These are phyloP conservation scores for Chrysopilus asiliformis DNA, from an alignment of 2,888 invertebrate genomes.

Conservation along the genomic window DNA sequence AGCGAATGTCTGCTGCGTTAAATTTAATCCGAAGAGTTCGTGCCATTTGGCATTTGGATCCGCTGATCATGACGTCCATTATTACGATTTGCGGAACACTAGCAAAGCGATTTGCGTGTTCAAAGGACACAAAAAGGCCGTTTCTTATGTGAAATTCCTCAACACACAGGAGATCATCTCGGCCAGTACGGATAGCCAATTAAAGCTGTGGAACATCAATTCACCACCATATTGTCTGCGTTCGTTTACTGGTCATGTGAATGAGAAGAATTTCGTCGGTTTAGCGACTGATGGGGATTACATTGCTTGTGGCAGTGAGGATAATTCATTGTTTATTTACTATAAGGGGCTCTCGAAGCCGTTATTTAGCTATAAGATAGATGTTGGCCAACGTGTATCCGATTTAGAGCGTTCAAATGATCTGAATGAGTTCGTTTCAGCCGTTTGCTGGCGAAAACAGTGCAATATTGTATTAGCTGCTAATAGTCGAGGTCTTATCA, in stretches of 20 bases:
- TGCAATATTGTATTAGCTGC: constrained; percentile 81
- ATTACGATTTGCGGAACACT: constrained; percentile 81
- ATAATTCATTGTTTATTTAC: constrained; percentile 84
- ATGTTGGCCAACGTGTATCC: constrained; percentile 33
- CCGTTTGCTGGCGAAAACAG: constrained; percentile 83
- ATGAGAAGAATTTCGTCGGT: constrained; percentile 94
- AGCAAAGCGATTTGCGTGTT: constrained; percentile 69
- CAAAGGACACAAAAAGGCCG: constrained; percentile 83
- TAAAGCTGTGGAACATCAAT: constrained; percentile 83
- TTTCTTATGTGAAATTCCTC: constrained; percentile 86
- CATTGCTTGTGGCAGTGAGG: constrained; percentile 89
- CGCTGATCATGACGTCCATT: constrained; percentile 94
- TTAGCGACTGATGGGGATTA: constrained; percentile 85
- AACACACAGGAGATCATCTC: constrained; percentile 76
- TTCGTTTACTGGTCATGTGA: constrained; percentile 81
- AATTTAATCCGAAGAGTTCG: constrained; percentile 73
- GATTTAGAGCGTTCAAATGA: constrained; percentile 40
- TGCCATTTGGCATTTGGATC: constrained; percentile 88
- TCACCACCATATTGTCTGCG: constrained; percentile 59
- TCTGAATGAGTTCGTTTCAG: constrained; percentile 85
- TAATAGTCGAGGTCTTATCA: constrained; percentile 87
- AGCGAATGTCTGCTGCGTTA: constrained; percentile 92
- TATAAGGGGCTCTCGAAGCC: constrained; percentile 81
- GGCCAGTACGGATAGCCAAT: constrained; percentile 80
- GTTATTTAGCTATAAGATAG: constrained; percentile 75